Base-by-base conservation (phyloP, 2,797 vertebrate species). In the Typhlichthys subterraneus region DNA sequence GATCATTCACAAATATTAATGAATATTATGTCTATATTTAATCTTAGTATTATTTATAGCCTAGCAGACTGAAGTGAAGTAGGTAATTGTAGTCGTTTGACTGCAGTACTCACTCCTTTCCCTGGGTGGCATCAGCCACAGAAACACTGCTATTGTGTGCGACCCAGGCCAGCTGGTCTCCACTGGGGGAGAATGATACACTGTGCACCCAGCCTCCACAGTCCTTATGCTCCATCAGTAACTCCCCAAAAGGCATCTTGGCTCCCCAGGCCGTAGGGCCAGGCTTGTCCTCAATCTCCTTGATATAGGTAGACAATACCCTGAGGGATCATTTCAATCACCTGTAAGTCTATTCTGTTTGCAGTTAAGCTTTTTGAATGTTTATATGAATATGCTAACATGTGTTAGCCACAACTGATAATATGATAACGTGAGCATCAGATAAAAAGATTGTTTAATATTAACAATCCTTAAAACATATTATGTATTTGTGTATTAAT, bases 181-280 rank as follows among this genome's bases (percentile, higher is more conserved):
- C 94, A n/a, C 73, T 90, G 9, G 92, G 91, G 42, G 93, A 94
- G 86, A 94, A 94, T 63, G 87, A 87, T 4, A 94, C 85, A 0
- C 90, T 79, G 77, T 94, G 94, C 29, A 94, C 93, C 94, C 94
- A 94, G n/a, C 93, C 93, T 1, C 93, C 93, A 55, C 91, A 91
- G 64, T 94, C 93, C 61, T 91, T 92, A 14, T 91, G 76, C 74
- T 94, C 92, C 68, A 93, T 76, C 65, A 94, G 72, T 53, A 94
- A 15, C 82, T 94, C 93, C 15, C 92, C 94, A 69, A 94, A 94
- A 0, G 92, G 93, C 92, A 94, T 94, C 81, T 94, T 94, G 45
- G 88, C 64, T 1, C 94, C 93, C 94, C 94, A 94, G 29, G 91
- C 63, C 0, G 93, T 94, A 1, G 94, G 89, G 14, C 92, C 91